Evolutionary conservation across 2,888 invertebrate species (phyloP).

Genomic region (Agapostemon virescens): DNA sequence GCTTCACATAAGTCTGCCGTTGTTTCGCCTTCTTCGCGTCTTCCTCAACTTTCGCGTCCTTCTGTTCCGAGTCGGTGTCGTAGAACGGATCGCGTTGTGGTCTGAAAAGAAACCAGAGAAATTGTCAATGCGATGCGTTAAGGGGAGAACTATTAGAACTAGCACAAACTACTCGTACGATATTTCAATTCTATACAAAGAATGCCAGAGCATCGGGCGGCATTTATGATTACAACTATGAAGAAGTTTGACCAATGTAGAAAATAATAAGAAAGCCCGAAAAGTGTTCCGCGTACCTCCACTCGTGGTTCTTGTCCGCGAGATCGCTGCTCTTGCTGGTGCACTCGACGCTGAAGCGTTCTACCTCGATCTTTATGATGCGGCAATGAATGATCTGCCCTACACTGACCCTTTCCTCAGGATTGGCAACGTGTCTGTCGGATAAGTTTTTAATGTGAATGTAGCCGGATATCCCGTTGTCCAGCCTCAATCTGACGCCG

Average conservation of each 20-base stretch:
- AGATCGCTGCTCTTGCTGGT: slow-evolving; percentile 96
- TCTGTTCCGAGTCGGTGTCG: slow-evolving; percentile 91
- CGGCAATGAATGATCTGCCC: slow-evolving; percentile 93
- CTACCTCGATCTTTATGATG: slow-evolving; percentile 96
- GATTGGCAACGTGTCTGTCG: slow-evolving; percentile 95
- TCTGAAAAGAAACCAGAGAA: slow-evolving; percentile 70
- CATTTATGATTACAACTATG: background rate
- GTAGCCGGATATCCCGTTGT: slow-evolving; percentile 97
- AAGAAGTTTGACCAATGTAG: background rate
- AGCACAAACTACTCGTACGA: background rate
- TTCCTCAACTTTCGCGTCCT: slow-evolving; percentile 88
- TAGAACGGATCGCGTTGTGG: slow-evolving; percentile 95
- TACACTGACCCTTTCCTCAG: slow-evolving; percentile 93
- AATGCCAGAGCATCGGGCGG: background rate
- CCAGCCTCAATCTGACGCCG: slow-evolving; percentile 93
- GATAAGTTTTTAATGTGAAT: slow-evolving; percentile 96
- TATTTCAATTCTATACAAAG: background rate
- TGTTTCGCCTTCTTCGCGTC: slow-evolving; percentile 92
- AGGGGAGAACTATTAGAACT: background rate
- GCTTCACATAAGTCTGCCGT: slow-evolving; percentile 93
- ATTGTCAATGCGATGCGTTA: background rate
- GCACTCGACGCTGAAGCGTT: slow-evolving; percentile 95
- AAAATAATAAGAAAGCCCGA: background rate
- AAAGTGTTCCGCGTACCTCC: slow-evolving; percentile 81
- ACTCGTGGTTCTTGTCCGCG: slow-evolving; percentile 93